Conservation (phyloP, 2,797 vertebrate genomes). For the Pipistrellus pipistrellus region DNA sequence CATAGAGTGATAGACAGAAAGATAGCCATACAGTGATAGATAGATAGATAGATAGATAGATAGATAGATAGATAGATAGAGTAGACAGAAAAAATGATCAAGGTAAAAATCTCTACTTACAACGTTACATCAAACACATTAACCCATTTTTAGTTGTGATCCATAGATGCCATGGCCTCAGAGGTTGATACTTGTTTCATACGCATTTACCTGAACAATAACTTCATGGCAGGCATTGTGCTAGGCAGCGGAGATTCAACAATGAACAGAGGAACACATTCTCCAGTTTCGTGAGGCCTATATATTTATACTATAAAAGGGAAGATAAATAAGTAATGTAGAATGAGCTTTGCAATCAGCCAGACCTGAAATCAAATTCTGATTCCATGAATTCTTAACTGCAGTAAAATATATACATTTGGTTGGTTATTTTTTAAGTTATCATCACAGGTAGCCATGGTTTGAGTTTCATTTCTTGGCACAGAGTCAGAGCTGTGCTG, state of each 20-base stretch:
- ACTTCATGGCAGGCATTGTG: background rate
- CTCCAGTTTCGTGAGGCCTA: background rate
- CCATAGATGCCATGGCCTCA: background rate
- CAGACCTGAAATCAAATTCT: conserved; percentile 28
- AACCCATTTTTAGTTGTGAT: background rate
- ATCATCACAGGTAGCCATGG: background rate
- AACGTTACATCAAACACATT: background rate
- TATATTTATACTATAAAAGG: background rate
- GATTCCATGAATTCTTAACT: background rate
- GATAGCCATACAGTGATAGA: background rate
- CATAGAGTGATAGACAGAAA: background rate
- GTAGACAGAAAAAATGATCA: background rate
- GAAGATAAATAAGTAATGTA: background rate
- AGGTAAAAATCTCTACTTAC: background rate
- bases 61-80: background rate
- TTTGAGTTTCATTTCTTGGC: background rate
- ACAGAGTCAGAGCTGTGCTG: background rate
- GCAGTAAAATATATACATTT: background rate
- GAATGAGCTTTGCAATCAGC: background rate
- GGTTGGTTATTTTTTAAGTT: conserved; percentile 14
- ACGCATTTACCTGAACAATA: background rate
- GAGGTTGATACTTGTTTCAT: background rate
- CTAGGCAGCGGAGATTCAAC: background rate
- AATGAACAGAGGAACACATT: background rate
- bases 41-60: background rate